Base-by-base conservation (phyloP, 2,797 vertebrate genomes). In the Pachyuromys duprasi region DNA sequence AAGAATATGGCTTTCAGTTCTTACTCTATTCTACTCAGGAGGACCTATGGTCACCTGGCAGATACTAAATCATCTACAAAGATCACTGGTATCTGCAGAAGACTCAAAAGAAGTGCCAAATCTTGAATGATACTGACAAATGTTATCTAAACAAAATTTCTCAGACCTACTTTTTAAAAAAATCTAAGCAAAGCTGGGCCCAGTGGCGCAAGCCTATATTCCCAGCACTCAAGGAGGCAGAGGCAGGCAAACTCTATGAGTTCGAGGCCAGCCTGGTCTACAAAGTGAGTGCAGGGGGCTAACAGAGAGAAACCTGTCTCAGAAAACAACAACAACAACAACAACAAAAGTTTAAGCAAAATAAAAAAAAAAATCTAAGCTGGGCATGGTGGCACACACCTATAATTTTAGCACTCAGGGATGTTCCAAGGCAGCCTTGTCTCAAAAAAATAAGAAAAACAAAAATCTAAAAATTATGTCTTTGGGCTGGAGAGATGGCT, bases 21-120 rank as follows among this genome's bases (percentile, higher is more conserved):
- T 89, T 93, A 31, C 87, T 91, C 93, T 87, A 57, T 24, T 20
- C 14, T 79, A 72, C 76, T 90, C 14, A 69, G 74, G 33, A 39
- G 14, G 28, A 72, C 69, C 39, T 76, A 49, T 4, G 33, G 20
- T 93, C 24, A 76, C 45, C 42, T 80, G 42, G 81, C 42, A 88
- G 14, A 45, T 28, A 88, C 11, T 81, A 26, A 90, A 69, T 78
- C 53, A 86, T 28, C 60, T 49, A 95, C 1, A 81, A 75, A 94
- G 45, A 72, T 42, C 60, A 65, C 60, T 91, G 60, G 63, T 87
- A 80, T 26, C n/a, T 57, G 8, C 26, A 60, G 42, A 39, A n/a
- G 53, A 86, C 36, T 55, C 45, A 31, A 53, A 94, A 82, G 75
- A 39, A 84, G 18, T 95, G 92, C 4, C 11, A 86, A 90, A 60